These are phyloP conservation scores for Leptopterna dolabrata DNA, from an alignment of 2,888 invertebrate species.

Conservation along the genomic window DNA sequence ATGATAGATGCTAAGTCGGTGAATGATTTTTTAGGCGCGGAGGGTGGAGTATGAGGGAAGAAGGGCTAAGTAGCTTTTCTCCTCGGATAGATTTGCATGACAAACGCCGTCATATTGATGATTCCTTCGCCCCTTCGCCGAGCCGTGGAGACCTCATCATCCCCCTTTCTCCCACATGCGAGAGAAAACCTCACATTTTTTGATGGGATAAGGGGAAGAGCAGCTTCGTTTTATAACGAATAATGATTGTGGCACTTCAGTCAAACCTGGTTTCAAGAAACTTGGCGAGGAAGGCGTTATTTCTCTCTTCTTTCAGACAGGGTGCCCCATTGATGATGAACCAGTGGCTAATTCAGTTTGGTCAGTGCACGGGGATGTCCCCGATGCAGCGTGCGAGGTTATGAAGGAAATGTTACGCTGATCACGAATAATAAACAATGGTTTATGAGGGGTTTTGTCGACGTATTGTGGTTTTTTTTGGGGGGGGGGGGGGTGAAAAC, in stretches of 20 bases:
- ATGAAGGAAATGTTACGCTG: too few species aligned
- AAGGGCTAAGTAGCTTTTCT: constrained; percentile 49
- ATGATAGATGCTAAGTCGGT: constrained; percentile 53
- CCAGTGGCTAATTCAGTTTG: too few species aligned
- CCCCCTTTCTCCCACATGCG: constrained; percentile 14
- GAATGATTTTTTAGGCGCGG: constrained; percentile 50
- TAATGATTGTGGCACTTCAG: not conserved
- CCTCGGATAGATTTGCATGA: constrained; percentile 52
- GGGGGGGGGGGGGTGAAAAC: too few species aligned
- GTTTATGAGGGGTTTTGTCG: too few species aligned
- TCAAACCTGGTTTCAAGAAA: too few species aligned
- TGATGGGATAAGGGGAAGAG: not conserved
- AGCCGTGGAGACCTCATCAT: constrained; percentile 24
- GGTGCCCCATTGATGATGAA: too few species aligned
- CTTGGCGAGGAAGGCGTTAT: too few species aligned
- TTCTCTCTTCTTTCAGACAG: too few species aligned
- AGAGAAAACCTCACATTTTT: constrained; percentile 14
- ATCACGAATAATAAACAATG: too few species aligned
- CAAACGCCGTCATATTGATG: constrained; percentile 53
- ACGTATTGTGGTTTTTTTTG: too few species aligned
- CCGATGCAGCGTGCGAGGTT: too few species aligned
- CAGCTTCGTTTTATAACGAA: not conserved
- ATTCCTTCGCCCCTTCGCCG: constrained; percentile 18
- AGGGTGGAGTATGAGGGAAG: not conserved
- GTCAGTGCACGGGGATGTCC: too few species aligned